Percentiles rank a stretch among this genome's conserved stretches.
These are phyloP conservation scores for Drosophila varians DNA, from an alignment of 1,140 invertebrate genomes.

Conservation along the genomic window DNA sequence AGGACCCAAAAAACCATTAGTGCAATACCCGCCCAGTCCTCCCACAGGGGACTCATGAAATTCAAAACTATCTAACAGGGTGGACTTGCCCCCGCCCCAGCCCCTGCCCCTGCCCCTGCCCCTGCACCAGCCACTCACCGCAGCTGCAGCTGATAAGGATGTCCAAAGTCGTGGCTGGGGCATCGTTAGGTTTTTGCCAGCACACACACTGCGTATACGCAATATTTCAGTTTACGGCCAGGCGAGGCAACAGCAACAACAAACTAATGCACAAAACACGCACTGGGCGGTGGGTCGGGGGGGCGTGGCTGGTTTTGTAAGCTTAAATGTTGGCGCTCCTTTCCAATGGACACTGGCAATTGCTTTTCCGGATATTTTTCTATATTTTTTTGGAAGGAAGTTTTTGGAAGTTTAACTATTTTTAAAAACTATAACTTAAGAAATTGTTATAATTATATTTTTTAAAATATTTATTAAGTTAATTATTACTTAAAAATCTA, in stretches of 20 bases:
- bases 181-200: constrained; percentile 62
- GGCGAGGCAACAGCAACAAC: constrained; percentile 10
- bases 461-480: background rate
- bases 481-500: no score
- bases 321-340: constrained; percentile 60
- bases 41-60: constrained; percentile 40
- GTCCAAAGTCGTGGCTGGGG: constrained; percentile 57
- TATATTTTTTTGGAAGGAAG: background rate
- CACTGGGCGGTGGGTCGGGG: background rate
- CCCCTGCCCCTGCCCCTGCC: no score
- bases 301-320: constrained; percentile 20
- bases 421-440: no score
- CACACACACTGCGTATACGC: constrained; percentile 60
- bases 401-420: no score
- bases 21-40: background rate
- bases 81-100: background rate
- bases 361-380: background rate
- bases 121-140: no score
- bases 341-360: constrained; percentile 10
- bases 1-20: constrained; percentile 5
- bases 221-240: constrained; percentile 58
- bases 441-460: no score
- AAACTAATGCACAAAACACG: constrained; percentile 66
- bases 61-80: constrained; percentile 44
- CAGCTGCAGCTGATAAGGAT: constrained; percentile 56